Evolutionary conservation across 2,888 invertebrate species (phyloP), one percentile per base, ranked within the genome.

Genomic region (Eupsilia transversa): DNA sequence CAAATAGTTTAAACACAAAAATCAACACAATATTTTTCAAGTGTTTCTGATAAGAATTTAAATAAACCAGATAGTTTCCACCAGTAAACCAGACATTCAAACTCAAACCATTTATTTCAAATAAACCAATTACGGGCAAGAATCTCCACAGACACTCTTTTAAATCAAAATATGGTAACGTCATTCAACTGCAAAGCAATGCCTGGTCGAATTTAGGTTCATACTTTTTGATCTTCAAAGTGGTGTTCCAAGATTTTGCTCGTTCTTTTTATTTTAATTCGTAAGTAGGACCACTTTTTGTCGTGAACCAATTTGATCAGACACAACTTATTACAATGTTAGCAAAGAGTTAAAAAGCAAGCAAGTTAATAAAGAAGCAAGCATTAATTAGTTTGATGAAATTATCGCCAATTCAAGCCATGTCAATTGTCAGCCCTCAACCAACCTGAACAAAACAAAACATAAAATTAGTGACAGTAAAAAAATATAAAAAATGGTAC

Each of bases 361-460:
- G 73, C 80, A 59, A 72, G 12, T 59, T 59, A 72, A 59, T 49
- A 30, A 78, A 78, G 68, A 74, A 72, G 72, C 54, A 57, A 65
- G 33, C 33, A 64, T 46, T 80, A 1, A 80, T 73, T 14, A 63
- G 30, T 57, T 49, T 79, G 63, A 69, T 59, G 80, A 35, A 59
- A 49, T 76, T 76, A 77, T 64, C 79, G 60, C 70, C 83, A 75
- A 57, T 70, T 64, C 59, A 77, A 77, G 79, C 77, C 85, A 79
- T 74, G 57, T 64, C 74, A 67, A 70, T 20, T 57, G 66, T 23
- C 82, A 75, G 87, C 80, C 79, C 78, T 43, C 77, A 87, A 87
- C 75, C 85, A 83, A 85, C 87, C 86, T 86, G 77, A 69, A 87
- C 46, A 73, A 65, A 82, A 87, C 43, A 78, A 61, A 82, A 74